Conservation (phyloP, 1,140 invertebrate species). For the Drosophila ironensis region DNA sequence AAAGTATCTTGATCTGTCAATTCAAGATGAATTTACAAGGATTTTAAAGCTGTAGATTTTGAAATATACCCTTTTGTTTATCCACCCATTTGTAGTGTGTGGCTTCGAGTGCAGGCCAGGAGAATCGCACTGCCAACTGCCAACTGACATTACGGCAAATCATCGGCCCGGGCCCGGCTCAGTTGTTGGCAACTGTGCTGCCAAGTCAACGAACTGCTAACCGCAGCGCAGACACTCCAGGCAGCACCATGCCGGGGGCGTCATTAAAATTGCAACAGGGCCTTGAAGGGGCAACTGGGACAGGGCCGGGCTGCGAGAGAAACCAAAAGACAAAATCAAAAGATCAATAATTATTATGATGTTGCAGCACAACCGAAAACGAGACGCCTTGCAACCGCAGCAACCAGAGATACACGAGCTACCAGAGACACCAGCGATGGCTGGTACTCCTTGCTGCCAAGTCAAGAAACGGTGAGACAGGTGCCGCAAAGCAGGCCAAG, state of each 20-base stretch:
- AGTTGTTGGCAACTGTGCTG: constrained; percentile 56
- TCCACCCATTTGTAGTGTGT: too few relatives aligned
- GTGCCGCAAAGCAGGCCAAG: not conserved
- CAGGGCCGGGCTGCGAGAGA: not conserved
- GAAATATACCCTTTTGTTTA: too few relatives aligned
- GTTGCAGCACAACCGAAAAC: constrained; percentile 56
- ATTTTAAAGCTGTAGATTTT: too few relatives aligned
- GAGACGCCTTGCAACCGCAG: constrained; percentile 34
- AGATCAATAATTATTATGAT: constrained; percentile 81
- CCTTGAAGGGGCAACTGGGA: constrained; percentile 43
- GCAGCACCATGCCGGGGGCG: constrained; percentile 36
- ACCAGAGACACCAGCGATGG: too few relatives aligned
- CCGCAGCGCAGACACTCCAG: constrained; percentile 54
- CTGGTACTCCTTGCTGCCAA: constrained; percentile 33
- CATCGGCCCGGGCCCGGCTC: constrained; percentile 52
- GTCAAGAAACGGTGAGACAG: constrained; percentile 55
- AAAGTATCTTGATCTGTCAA: too few relatives aligned
- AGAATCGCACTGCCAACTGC: constrained; percentile 23
- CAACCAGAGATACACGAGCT: constrained; percentile 3
- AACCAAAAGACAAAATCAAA: constrained; percentile 72
- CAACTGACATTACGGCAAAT: constrained; percentile 65
- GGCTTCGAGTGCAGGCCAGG: constrained; percentile 8
- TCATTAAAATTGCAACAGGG: constrained; percentile 77
- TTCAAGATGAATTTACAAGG: too few relatives aligned
- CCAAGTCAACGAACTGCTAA: constrained; percentile 77